phyloP scores from a whole-genome alignment of 1,140 invertebrate species.

The Globodera rostochiensis region DNA sequence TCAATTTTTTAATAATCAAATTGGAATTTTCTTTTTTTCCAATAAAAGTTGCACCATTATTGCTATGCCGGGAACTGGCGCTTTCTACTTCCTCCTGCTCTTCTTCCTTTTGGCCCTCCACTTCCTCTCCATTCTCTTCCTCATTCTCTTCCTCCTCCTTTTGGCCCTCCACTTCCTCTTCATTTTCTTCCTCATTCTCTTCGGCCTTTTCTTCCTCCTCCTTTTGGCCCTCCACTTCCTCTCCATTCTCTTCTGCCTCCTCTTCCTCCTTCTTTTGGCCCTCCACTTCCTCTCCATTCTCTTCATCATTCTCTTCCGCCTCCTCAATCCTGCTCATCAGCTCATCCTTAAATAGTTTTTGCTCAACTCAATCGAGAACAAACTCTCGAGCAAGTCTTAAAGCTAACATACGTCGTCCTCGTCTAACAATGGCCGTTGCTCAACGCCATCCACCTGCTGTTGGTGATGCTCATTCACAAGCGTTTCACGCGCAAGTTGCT shows the following conservation, averaged over 20 bases:
- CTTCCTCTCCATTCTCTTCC: background rate
- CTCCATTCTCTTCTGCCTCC: background rate
- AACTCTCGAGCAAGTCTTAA: too few relatives aligned
- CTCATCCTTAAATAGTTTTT: background rate
- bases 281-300: background rate
- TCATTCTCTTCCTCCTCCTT: background rate
- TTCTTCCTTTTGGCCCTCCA: background rate
- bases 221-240: background rate
- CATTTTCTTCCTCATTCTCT: background rate
- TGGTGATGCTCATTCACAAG: background rate
- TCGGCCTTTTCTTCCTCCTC: background rate
- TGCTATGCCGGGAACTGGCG: background rate
- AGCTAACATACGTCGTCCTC: background rate
- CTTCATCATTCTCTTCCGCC: background rate
- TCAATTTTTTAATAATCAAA: background rate
- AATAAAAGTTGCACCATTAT: background rate
- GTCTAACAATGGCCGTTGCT: background rate
- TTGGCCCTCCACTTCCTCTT: background rate
- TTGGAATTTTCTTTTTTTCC: background rate
- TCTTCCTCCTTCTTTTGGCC: background rate
- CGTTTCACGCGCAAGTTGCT: conserved; percentile 7
- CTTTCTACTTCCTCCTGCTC: background rate
- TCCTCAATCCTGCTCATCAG: conserved; percentile 3
- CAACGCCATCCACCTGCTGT: background rate
- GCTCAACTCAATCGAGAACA: too few relatives aligned